Conservation (phyloP, 2,888 invertebrate species). For the Drosophila austrosaltans region DNA sequence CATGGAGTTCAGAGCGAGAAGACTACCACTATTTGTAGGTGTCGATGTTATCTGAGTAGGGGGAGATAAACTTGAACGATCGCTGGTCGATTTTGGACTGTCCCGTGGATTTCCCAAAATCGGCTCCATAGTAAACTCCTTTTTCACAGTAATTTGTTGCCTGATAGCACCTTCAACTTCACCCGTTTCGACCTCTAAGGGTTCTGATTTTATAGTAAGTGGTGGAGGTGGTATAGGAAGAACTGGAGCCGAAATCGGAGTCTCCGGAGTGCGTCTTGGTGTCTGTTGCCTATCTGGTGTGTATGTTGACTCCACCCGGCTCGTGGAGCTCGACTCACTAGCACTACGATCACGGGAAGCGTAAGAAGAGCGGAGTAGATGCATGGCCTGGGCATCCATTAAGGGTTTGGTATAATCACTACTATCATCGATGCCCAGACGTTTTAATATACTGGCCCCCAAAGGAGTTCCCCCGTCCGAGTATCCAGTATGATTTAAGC, state of each 20-base stretch:
- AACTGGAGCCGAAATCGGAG: slow-evolving; percentile 36
- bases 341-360: slow-evolving; percentile 91
- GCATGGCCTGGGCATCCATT: slow-evolving; percentile 95
- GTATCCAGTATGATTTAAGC: slow-evolving; percentile 77
- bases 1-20: slow-evolving; percentile 94
- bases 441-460: slow-evolving; percentile 95
- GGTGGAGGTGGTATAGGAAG: slow-evolving; percentile 82
- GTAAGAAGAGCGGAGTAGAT: slow-evolving; percentile 90
- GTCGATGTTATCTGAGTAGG: slow-evolving; percentile 81
- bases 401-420: slow-evolving; percentile 96
- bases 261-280: slow-evolving; percentile 60
- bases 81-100: slow-evolving; percentile 88
- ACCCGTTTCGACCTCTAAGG: slow-evolving; percentile 65
- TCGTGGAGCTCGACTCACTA: slow-evolving; percentile 94
- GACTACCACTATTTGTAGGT: slow-evolving; percentile 67
- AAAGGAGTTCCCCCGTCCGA: slow-evolving; percentile 88
- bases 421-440: slow-evolving; percentile 96
- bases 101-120: slow-evolving; percentile 58
- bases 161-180: slow-evolving; percentile 37
- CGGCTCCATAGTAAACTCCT: slow-evolving; percentile 79
- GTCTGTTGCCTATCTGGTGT: slow-evolving; percentile 88
- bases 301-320: slow-evolving; percentile 89
- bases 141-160: slow-evolving; percentile 84
- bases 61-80: slow-evolving; percentile 90
- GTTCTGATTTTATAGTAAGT: slow-evolving; percentile 79